Conservation (phyloP, 2,113 vertebrate species). For the Anarhynchus alexandrinus region DNA sequence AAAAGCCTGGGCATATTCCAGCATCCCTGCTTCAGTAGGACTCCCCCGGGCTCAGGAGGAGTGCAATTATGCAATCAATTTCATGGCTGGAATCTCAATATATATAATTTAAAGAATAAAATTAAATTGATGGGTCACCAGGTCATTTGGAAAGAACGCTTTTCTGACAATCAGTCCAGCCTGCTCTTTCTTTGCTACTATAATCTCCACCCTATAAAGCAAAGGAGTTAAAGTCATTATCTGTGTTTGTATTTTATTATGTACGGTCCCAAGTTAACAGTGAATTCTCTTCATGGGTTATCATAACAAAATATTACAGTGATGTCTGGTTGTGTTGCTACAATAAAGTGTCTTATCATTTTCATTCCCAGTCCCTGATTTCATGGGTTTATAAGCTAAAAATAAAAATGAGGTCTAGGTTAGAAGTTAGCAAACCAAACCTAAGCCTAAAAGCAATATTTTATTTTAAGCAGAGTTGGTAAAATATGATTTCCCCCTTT, state of each 20-base stretch:
- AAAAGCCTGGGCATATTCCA: conserved; percentile 36
- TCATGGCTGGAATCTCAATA: conserved; percentile 57
- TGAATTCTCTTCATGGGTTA: conserved; percentile 24
- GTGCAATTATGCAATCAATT: conserved; percentile 51
- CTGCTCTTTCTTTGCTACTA: conserved; percentile 4
- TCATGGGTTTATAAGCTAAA: not conserved
- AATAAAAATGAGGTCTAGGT: not conserved
- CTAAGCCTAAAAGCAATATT: not conserved
- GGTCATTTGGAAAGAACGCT: conserved; percentile 24
- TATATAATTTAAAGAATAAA: conserved; percentile 58
- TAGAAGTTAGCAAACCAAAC: not conserved
- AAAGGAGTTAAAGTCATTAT: conserved; percentile 6
- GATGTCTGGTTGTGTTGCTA: not conserved
- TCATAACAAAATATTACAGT: conserved; percentile 18
- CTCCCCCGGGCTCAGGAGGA: not conserved
- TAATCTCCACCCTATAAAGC: not conserved
- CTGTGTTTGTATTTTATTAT: conserved; percentile 38
- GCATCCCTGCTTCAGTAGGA: not conserved
- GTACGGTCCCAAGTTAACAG: not conserved
- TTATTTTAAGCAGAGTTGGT: not conserved
- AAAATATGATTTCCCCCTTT: not conserved
- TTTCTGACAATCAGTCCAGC: conserved; percentile 5
- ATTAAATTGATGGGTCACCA: conserved; percentile 37
- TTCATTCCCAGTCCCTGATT: not conserved
- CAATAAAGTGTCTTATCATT: not conserved